Evolutionary conservation across 2,888 invertebrate species (phyloP), one percentile per base, ranked within the genome.

Genomic region (Nephrocerus scutellatus): DNA sequence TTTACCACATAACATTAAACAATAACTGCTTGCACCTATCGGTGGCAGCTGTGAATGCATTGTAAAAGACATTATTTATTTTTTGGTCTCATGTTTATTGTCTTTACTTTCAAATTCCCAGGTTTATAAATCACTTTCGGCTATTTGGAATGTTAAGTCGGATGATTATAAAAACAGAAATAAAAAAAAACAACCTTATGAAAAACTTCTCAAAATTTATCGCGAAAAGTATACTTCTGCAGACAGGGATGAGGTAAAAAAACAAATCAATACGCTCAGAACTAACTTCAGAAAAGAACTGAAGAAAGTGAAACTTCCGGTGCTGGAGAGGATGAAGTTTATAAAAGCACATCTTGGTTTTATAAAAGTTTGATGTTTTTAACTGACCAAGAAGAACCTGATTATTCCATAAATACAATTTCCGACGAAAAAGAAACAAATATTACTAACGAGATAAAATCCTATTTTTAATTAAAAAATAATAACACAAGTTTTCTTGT

Each of bases 291-390:
- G 30, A 18, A 14, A 33, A 19, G 33, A 33, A 18, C 12, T 33
- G 24, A 33, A 24, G 23, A 33, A 24, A 24, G 18, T 33, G 18
- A 16, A 33, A 33, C n/a, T n/a, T 24, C 24, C 25, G 16, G 33
- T 3, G 33, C 33, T 24, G 24, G 33, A n/a, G 10, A 24, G 18
- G 24, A 18, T 30, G 30, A 24, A n/a, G 16, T 10, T 8, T 33
- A 23, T 14, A 18, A 30, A 30, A 7, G n/a, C n/a, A n/a, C n/a
- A n/a, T n/a, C n/a, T n/a, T n/a, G n/a, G n/a, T 24, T 22, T 33
- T 33, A 24, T 33, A 24, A 33, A 12, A 19, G 12, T 2, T 9
- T 33, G n/a, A 10, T 16, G 23, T 33, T 33, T 33, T 24, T 33
- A 24, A 23, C 16, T 12, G 33, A 33, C 24, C 23, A 33, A 16